phyloP scores from a whole-genome alignment of 92 coral and sea anemone genomes.

The Plumapathes pennacea region DNA sequence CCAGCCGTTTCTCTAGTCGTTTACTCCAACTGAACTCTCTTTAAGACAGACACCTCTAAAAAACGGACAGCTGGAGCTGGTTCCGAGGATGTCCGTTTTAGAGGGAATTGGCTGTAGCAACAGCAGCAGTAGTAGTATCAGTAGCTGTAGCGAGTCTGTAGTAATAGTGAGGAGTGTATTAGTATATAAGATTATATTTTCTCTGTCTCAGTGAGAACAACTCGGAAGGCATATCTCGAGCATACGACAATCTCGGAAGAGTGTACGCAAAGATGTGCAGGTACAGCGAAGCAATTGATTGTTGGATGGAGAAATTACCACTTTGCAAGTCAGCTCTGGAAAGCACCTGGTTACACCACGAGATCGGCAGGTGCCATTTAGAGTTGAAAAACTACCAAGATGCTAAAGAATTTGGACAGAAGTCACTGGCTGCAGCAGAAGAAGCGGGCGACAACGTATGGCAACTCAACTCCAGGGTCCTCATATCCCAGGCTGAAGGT shows the following conservation, averaged over 20 bases:
- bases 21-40: too few relatives aligned
- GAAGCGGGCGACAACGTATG: constrained; percentile 95
- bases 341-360: constrained; percentile 96
- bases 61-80: too few relatives aligned
- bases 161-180: too few relatives aligned
- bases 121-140: neutral
- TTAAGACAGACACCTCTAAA: too few relatives aligned
- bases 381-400: constrained; percentile 93
- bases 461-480: constrained; percentile 96
- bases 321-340: constrained; percentile 87
- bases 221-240: constrained; percentile 91
- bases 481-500: constrained; percentile 97
- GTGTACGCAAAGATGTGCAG: constrained; percentile 87
- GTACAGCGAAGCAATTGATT: constrained; percentile 83
- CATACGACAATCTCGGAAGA: constrained; percentile 91
- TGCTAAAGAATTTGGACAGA: constrained; percentile 95
- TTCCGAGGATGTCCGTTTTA: too few relatives aligned
- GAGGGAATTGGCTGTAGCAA: too few relatives aligned
- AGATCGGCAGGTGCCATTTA: constrained; percentile 95
- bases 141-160: too few relatives aligned
- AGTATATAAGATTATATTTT: neutral
- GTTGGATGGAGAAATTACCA: constrained; percentile 94
- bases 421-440: constrained; percentile 93
- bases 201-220: constrained; percentile 52
- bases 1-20: too few relatives aligned